Base-by-base conservation (phyloP, 1,140 invertebrate genomes). In the Apocrypta bakeri region DNA sequence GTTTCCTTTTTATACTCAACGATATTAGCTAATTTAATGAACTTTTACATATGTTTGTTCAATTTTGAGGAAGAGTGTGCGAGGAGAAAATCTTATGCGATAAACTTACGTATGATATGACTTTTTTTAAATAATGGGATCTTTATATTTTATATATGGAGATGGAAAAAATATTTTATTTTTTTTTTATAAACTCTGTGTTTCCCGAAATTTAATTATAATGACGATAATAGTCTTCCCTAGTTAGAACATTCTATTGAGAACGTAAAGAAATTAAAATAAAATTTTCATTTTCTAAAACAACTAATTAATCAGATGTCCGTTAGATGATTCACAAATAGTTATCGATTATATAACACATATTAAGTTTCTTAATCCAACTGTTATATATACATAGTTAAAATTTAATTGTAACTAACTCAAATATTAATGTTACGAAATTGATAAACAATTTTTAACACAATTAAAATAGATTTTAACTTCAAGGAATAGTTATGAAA, bases 211-310 rank as follows among this genome's bases (percentile, higher is more conserved):
- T 68, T 75, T 61, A n/a, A 56, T 68, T 81, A 76, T 61, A 81
- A 75, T 75, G 73, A 69, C 40, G 17, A 81, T 75, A 29, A 61
- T 31, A 66, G 66, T 71, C 81, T 77, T 77, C 81, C 74, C 81
- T 82, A 71, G 81, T 82, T 82, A 82, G 81, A 82, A 77, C 69
- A 82, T 82, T 82, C 21, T 31, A 82, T 77, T 82, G 48, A 77
- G 74, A 82, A 82, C 66, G 29, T 24, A 14, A 33, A 25, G 25
- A 79, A 56, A 72, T 72, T 79, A 12, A 61, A 8, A 63, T 2
- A 8, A 33, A 63, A 33, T 76, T 31, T 76, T 75, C 7, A 7
- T 68, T 33, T 76, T 71, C 68, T 31, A 9, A 31, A n/a, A n/a
- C n/a, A n/a, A n/a, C n/a, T n/a, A n/a, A n/a, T n/a, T n/a, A n/a